Evolutionary conservation across 2,888 invertebrate genomes (phyloP).

Genomic region (Rhabditoides inermis): DNA sequence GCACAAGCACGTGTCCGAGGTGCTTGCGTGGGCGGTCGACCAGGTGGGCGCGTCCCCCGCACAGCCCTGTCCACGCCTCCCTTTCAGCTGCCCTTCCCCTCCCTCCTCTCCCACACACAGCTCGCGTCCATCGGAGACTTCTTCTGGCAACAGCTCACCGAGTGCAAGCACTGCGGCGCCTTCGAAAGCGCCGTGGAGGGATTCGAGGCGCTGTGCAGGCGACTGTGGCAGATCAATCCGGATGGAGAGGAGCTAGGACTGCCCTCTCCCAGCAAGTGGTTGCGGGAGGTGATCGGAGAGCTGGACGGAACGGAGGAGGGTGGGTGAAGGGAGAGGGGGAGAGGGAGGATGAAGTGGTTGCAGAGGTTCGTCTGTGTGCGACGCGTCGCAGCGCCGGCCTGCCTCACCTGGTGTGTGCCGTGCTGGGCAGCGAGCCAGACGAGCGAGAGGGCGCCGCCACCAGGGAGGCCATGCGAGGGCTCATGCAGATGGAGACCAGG

Average conservation of each 20-base stretch:
- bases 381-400: constrained; percentile 87
- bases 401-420: constrained; percentile 78
- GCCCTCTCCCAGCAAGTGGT: constrained; percentile 52
- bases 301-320: constrained; percentile 39
- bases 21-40: constrained; percentile 50
- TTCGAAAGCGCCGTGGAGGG: constrained; percentile 89
- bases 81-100: background rate
- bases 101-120: background rate
- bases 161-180: constrained; percentile 86
- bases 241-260: constrained; percentile 17
- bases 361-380: constrained; percentile 62
- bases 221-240: constrained; percentile 64
- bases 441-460: constrained; percentile 3
- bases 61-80: background rate
- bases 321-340: background rate
- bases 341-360: background rate
- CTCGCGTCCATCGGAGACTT: constrained; percentile 48
- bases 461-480: constrained; percentile 2
- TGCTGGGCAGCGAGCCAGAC: constrained; percentile 34
- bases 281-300: constrained; percentile 52
- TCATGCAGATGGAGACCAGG: constrained; percentile 21
- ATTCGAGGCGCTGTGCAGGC: constrained; percentile 68
- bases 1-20: constrained; percentile 70
- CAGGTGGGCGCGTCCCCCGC: constrained; percentile 12
- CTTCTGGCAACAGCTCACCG: constrained; percentile 54